phyloP scores from a whole-genome alignment of 2,888 invertebrate species.

The Iselma pallidipennis region DNA sequence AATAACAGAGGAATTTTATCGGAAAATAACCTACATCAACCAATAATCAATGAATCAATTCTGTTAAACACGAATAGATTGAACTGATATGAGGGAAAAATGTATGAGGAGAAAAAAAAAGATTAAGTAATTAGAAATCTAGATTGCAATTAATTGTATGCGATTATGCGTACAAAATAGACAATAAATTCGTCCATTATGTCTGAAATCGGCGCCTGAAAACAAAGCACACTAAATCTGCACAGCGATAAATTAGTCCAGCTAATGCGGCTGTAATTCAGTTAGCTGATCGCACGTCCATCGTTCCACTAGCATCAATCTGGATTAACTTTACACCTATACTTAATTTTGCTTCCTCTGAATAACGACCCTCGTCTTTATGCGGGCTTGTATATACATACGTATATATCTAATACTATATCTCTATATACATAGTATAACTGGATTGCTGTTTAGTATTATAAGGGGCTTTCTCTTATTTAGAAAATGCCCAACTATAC shows the following conservation, averaged over 20 bases:
- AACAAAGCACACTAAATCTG: conserved; percentile 51
- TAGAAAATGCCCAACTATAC: background rate
- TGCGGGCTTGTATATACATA: conserved; percentile 3
- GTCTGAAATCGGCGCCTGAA: conserved; percentile 48
- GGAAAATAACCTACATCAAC: too few relatives aligned
- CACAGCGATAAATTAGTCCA: conserved; percentile 50
- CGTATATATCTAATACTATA: too few relatives aligned
- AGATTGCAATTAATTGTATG: conserved; percentile 27
- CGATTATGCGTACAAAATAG: conserved; percentile 42
- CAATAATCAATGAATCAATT: too few relatives aligned
- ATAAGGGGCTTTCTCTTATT: background rate
- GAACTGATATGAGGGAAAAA: too few relatives aligned
- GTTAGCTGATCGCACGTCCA: conserved; percentile 52
- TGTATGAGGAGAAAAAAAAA: conserved; percentile 8
- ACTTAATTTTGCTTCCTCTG: conserved; percentile 34
- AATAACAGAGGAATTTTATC: too few relatives aligned
- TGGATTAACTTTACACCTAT: conserved; percentile 52
- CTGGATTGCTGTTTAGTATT: background rate
- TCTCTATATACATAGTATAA: too few relatives aligned
- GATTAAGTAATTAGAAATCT: conserved; percentile 16
- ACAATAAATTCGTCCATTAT: conserved; percentile 46
- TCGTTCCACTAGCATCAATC: conserved; percentile 50
- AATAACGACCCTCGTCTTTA: conserved; percentile 15
- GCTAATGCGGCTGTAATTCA: conserved; percentile 53
- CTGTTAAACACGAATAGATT: too few relatives aligned